These are phyloP conservation scores for Emys orbicularis DNA, from an alignment of 2,797 vertebrate genomes.

Conservation along the genomic window DNA sequence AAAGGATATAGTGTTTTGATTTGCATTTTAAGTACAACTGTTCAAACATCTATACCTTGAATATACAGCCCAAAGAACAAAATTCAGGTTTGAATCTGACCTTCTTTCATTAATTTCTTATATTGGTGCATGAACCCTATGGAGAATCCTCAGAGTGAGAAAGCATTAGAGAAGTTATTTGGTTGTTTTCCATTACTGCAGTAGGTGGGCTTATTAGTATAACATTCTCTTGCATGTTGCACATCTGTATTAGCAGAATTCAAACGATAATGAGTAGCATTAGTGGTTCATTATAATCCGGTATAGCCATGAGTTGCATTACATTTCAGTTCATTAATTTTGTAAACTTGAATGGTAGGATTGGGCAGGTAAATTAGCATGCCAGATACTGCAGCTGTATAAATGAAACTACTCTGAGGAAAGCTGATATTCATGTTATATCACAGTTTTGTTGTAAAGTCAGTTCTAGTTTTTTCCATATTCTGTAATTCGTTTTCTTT, in stretches of 20 bases:
- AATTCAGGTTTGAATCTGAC: not conserved
- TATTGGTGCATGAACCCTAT: not conserved
- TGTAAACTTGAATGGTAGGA: not conserved
- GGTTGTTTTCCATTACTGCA: not conserved
- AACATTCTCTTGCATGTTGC: not conserved
- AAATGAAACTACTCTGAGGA: not conserved
- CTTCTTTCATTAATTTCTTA: not conserved
- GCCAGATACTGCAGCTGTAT: not conserved
- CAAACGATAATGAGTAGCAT: not conserved
- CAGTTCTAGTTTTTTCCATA: not conserved
- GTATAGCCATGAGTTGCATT: not conserved
- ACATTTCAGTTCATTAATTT: not conserved
- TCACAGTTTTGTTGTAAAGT: not conserved
- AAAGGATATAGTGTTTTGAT: no score
- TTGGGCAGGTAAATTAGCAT: not conserved
- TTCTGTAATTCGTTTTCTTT: not conserved
- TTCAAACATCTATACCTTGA: not conserved
- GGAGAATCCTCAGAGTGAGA: not conserved
- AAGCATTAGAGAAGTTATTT: not conserved
- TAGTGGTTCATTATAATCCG: not conserved
- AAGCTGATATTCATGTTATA: not conserved
- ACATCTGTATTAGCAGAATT: accelerated
- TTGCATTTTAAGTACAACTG: no score
- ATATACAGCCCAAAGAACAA: not conserved
- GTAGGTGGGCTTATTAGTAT: not conserved